phyloP scores from a whole-genome alignment of 2,113 vertebrate species.

The rat (Rattus norvegicus) region DNA sequence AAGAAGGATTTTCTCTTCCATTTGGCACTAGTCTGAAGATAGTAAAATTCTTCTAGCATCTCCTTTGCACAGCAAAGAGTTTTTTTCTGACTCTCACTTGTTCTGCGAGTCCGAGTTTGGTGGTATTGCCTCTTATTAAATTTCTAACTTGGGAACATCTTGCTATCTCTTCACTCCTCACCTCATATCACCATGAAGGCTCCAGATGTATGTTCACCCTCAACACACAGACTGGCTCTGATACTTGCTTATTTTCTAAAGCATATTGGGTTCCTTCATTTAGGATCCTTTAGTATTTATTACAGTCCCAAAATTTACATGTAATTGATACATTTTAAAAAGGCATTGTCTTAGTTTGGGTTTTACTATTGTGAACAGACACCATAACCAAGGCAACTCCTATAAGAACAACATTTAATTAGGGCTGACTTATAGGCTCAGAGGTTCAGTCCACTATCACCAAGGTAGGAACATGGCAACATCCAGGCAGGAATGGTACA shows the following conservation, averaged over 20 bases:
- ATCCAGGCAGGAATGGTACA: too few species aligned
- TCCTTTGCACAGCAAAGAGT: neutral
- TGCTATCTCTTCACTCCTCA: neutral
- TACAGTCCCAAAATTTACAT: neutral
- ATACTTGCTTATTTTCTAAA: neutral
- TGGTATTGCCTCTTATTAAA: neutral
- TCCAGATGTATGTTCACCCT: neutral
- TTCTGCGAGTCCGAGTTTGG: neutral
- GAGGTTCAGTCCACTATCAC: too few species aligned
- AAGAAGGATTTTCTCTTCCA: neutral
- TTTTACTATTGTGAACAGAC: too few species aligned
- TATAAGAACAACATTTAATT: too few species aligned
- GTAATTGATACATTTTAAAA: neutral
- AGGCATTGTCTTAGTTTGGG: neutral
- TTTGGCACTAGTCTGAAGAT: neutral
- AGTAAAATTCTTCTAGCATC: neutral
- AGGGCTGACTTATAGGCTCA: too few species aligned
- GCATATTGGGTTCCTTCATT: neutral
- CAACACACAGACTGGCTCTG: neutral
- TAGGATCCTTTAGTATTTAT: neutral
- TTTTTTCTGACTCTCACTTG: slow-evolving; percentile 49
- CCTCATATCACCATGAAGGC: fast-evolving
- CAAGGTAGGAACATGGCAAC: too few species aligned
- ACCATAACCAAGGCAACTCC: too few species aligned
- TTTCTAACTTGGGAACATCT: neutral